These are phyloP conservation scores for Microtus montanus DNA, from an alignment of 2,113 vertebrate species.

Conservation along the genomic window DNA sequence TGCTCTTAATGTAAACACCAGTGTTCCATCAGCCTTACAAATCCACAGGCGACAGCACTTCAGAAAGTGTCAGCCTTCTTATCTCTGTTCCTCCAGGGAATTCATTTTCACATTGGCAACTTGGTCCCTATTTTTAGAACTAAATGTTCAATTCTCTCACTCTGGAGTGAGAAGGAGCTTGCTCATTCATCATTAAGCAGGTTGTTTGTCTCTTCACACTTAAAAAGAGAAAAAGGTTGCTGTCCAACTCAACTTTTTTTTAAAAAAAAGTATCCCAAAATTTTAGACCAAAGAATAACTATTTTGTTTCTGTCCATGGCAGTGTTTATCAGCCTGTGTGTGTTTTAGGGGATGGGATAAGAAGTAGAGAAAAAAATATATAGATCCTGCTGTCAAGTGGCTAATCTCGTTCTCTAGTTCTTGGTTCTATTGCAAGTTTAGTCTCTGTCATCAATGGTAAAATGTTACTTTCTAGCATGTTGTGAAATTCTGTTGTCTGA, in stretches of 20 bases:
- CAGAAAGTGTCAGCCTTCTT: conserved; percentile 46
- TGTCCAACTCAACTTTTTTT: background rate
- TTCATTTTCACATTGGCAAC: conserved; percentile 65
- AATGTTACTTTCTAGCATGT: background rate
- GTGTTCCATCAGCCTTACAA: conserved; percentile 57
- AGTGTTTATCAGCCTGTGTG: background rate
- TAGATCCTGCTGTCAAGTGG: background rate
- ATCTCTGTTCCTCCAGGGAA: conserved; percentile 60
- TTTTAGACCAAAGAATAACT: background rate
- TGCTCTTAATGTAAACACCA: conserved; percentile 67
- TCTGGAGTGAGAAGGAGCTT: background rate
- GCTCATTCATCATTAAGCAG: conserved; percentile 51
- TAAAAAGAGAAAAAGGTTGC: background rate
- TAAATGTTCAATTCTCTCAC: conserved; percentile 59
- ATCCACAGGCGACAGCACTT: conserved; percentile 46
- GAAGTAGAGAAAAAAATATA: background rate
- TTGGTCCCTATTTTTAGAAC: conserved; percentile 72
- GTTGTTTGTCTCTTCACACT: conserved; percentile 5
- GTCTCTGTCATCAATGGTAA: background rate
- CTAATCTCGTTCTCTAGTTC: background rate
- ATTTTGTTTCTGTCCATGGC: background rate
- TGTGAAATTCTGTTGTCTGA: background rate
- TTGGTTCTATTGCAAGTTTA: background rate
- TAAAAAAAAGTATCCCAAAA: background rate
- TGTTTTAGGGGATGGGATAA: background rate